phyloP scores from a whole-genome alignment of 2,888 invertebrate species.

The Meiosimyza decipiens region DNA sequence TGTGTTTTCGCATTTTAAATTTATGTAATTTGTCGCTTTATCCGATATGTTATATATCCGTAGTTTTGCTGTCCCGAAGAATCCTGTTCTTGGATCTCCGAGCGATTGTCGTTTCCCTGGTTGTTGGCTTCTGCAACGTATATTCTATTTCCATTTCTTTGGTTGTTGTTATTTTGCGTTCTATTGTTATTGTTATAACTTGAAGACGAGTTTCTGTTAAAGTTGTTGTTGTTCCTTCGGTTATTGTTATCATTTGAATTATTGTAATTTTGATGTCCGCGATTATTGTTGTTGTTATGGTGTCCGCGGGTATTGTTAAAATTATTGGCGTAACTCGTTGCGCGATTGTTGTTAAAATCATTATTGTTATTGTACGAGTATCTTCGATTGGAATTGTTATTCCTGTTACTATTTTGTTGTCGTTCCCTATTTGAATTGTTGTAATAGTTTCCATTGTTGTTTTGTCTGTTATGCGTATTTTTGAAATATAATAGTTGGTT shows the following conservation, averaged over 20 bases:
- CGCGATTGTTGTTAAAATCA: no score
- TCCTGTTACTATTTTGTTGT: no score
- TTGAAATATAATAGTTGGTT: neutral
- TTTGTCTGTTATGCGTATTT: neutral
- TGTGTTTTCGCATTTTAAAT: neutral
- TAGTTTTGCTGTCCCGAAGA: neutral
- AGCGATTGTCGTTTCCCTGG: neutral
- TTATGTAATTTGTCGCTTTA: neutral
- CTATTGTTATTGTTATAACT: no score
- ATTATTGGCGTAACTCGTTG: no score
- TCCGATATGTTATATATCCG: neutral
- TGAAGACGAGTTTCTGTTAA: no score
- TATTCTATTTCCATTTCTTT: neutral
- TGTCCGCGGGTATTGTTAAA: no score
- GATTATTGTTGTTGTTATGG: no score
- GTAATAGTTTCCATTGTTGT: neutral
- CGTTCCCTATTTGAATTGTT: neutral
- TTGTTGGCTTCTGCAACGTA: neutral
- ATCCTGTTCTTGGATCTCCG: neutral
- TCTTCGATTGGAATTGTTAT: no score
- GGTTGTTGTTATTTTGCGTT: neutral
- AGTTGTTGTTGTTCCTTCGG: no score
- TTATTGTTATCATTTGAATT: no score
- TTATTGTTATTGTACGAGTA: no score
- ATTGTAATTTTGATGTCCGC: no score